These are phyloP conservation scores for Epizoanthus rinbou DNA, from an alignment of 92 coral and sea anemone species.

Conservation along the genomic window DNA sequence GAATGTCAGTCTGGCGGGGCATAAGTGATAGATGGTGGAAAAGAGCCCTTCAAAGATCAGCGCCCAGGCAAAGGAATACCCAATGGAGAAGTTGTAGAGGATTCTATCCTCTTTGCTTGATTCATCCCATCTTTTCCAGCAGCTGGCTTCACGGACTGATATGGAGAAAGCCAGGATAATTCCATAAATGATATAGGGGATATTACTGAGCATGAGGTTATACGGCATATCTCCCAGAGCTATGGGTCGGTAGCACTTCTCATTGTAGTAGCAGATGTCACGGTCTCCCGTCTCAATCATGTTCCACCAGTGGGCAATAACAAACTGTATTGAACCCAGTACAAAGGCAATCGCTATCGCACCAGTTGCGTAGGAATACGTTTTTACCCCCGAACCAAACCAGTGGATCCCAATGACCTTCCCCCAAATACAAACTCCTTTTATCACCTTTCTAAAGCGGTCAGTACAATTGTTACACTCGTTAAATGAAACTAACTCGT, in stretches of 20 bases:
- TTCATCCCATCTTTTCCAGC: not conserved
- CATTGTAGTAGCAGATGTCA: conserved; percentile 94
- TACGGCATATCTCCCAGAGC: conserved; percentile 80
- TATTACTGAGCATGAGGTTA: conserved; percentile 87
- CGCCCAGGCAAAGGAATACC: conserved; percentile 91
- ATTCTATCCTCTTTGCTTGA: not conserved
- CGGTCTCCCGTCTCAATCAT: conserved; percentile 89
- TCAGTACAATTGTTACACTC: conserved; percentile 19
- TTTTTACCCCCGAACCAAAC: conserved; percentile 77
- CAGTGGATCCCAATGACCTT: conserved; percentile 59
- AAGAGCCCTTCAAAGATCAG: conserved; percentile 88
- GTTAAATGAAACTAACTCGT: conserved; percentile 45
- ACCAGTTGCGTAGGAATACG: conserved; percentile 80
- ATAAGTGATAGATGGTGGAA: conserved; percentile 90
- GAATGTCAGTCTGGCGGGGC: conserved; percentile 92
- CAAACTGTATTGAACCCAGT: conserved; percentile 93
- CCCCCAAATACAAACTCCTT: conserved; percentile 47
- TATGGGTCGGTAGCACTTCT: conserved; percentile 85
- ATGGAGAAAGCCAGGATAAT: conserved; percentile 70
- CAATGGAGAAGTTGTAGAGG: conserved; percentile 77
- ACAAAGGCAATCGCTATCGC: conserved; percentile 81
- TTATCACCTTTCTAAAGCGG: not conserved
- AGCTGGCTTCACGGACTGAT: conserved; percentile 80
- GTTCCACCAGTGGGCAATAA: conserved; percentile 85
- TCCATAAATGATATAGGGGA: conserved; percentile 81